Percentiles rank a stretch among this genome's conserved stretches.
Conservation (phyloP, 1,140 invertebrate genomes). For the Goniozus legneri region DNA sequence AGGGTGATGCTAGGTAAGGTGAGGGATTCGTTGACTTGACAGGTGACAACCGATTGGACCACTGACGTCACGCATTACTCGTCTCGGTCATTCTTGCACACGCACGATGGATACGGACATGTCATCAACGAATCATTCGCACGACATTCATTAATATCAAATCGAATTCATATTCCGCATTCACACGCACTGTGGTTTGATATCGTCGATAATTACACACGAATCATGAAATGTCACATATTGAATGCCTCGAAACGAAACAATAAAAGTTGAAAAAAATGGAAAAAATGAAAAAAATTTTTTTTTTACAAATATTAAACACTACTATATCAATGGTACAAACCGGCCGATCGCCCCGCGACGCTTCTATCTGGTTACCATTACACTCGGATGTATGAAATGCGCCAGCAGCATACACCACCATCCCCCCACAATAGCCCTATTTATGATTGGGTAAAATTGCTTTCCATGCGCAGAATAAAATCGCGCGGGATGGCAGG, state of each 20-base stretch:
- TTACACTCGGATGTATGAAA: slow-evolving; percentile 55
- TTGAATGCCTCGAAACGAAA: too few species aligned
- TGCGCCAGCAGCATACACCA: slow-evolving; percentile 52
- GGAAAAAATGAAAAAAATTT: slow-evolving; percentile 18
- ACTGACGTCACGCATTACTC: slow-evolving; percentile 41
- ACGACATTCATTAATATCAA: too few species aligned
- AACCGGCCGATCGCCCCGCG: slow-evolving; percentile 51
- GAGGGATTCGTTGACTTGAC: slow-evolving; percentile 39
- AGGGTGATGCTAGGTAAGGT: slow-evolving; percentile 20
- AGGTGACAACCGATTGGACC: slow-evolving; percentile 48
- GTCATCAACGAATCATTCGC: too few species aligned
- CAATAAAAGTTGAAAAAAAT: too few species aligned
- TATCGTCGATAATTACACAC: too few species aligned
- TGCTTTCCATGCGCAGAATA: slow-evolving; percentile 58
- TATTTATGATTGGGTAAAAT: slow-evolving; percentile 58
- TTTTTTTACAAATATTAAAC: neutral
- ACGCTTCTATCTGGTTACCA: slow-evolving; percentile 54
- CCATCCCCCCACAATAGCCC: slow-evolving; percentile 56
- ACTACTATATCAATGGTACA: slow-evolving; percentile 44
- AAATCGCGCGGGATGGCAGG: slow-evolving; percentile 51
- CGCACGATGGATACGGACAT: too few species aligned
- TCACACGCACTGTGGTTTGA: too few species aligned
- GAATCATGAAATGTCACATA: too few species aligned
- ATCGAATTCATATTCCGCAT: too few species aligned
- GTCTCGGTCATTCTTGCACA: slow-evolving; percentile 19